Evolutionary conservation across 2,888 invertebrate species (phyloP).

Genomic region (Argyra leucocephala): DNA sequence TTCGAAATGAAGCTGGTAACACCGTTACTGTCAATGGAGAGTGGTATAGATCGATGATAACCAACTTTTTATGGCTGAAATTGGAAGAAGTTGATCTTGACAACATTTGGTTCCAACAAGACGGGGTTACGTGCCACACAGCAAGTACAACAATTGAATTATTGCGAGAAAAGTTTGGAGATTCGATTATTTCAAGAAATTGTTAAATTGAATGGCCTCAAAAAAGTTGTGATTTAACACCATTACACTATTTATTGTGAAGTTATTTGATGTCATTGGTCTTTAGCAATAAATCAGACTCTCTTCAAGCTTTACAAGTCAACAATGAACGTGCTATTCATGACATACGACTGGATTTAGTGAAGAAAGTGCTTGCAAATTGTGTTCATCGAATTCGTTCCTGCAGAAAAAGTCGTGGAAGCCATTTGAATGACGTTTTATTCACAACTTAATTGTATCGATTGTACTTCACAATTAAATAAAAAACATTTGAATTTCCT

Average conservation of each 20-base stretch:
- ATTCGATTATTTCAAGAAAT: neutral
- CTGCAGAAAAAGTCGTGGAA: no score
- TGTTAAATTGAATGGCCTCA: conserved; percentile 7
- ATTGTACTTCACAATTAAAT: no score
- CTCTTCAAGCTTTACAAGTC: conserved; percentile 12
- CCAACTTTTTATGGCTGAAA: no score
- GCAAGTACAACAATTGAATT: conserved; percentile 19
- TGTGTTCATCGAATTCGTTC: neutral
- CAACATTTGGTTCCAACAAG: conserved; percentile 19
- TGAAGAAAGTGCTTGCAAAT: conserved; percentile 14
- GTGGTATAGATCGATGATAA: no score
- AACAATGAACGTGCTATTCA: conserved; percentile 8
- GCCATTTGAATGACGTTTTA: no score
- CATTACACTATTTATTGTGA: conserved; percentile 15
- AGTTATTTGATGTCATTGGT: conserved; percentile 15
- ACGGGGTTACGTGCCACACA: conserved; percentile 23
- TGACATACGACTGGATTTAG: conserved; percentile 11
- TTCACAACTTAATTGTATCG: no score
- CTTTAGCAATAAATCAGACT: neutral
- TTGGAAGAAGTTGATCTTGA: conserved; percentile 13
- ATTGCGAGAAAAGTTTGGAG: conserved; percentile 10
- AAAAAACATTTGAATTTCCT: no score
- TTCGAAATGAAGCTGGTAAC: no score
- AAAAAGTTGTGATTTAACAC: conserved; percentile 17
- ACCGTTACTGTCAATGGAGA: no score